Evolutionary conservation across 2,797 vertebrate species (phyloP).

Genomic region (Danio albolineatus): DNA sequence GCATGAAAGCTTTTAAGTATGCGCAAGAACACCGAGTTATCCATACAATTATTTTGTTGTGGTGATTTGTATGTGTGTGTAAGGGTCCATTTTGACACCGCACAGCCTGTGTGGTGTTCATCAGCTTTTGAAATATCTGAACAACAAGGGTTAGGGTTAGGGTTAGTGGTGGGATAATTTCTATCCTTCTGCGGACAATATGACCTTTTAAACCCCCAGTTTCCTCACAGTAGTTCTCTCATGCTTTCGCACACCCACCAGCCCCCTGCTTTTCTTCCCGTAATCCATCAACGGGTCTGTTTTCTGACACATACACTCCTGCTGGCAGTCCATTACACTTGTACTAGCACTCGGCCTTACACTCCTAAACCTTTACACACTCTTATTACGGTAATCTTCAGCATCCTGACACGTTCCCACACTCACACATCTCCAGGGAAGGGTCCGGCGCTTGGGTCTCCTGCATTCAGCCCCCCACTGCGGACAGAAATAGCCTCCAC

Average conservation of each 20-base stretch:
- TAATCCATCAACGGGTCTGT: constrained; percentile 33
- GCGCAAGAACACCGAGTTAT: constrained; percentile 65
- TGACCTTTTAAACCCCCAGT: not conserved
- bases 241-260: not conserved
- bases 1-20: constrained; percentile 78
- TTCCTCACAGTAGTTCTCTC: not conserved
- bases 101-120: not conserved
- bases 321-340: constrained; percentile 16
- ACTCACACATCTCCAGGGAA: constrained; percentile 25
- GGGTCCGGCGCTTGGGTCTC: not conserved
- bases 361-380: constrained; percentile 12
- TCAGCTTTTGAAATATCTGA: not conserved
- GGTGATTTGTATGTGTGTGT: constrained; percentile 27
- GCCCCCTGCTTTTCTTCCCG: constrained; percentile 11
- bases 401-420: constrained; percentile 12
- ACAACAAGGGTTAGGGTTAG: too few species aligned
- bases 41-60: constrained; percentile 72
- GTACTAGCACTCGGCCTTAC: not conserved
- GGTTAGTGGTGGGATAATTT: not conserved
- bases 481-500: constrained; percentile 80
- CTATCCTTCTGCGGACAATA: not conserved
- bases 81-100: not conserved
- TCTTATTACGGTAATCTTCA: constrained; percentile 30
- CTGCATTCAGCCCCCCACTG: constrained; percentile 27
- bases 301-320: constrained; percentile 21